Conservation (phyloP, 1,140 invertebrate genomes). For the Nylanderia fulva region DNA sequence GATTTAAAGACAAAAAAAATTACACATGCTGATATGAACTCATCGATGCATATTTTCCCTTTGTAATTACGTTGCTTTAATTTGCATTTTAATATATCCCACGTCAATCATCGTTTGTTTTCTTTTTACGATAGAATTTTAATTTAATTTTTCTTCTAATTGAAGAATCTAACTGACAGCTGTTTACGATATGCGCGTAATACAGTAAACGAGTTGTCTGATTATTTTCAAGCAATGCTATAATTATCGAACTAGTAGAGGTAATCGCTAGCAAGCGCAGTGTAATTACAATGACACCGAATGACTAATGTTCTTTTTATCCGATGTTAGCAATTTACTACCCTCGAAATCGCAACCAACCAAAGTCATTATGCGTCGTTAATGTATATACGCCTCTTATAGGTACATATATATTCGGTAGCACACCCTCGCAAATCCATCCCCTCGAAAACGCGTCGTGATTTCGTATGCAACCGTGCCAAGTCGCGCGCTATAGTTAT, state of each 20-base stretch:
- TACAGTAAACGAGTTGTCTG: background rate
- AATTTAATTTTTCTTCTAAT: background rate
- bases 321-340: constrained; percentile 45
- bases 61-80: constrained; percentile 16
- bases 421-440: constrained; percentile 66
- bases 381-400: constrained; percentile 76
- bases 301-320: constrained; percentile 83
- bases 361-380: constrained; percentile 77
- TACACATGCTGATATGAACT: background rate
- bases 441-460: constrained; percentile 36
- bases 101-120: background rate
- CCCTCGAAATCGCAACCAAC: constrained; percentile 44
- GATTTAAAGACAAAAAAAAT: background rate
- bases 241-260: constrained; percentile 47
- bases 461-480: constrained; percentile 58
- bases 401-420: constrained; percentile 64
- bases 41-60: background rate
- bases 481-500: constrained; percentile 73
- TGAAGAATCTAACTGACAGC: background rate
- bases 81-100: constrained; percentile 23
- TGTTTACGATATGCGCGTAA: background rate
- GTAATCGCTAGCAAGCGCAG: constrained; percentile 34
- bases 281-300: constrained; percentile 67
- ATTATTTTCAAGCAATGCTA: constrained; percentile 18
- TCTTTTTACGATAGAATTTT: background rate